These are phyloP conservation scores for Muscina levida DNA, from an alignment of 2,888 invertebrate species.

Conservation along the genomic window DNA sequence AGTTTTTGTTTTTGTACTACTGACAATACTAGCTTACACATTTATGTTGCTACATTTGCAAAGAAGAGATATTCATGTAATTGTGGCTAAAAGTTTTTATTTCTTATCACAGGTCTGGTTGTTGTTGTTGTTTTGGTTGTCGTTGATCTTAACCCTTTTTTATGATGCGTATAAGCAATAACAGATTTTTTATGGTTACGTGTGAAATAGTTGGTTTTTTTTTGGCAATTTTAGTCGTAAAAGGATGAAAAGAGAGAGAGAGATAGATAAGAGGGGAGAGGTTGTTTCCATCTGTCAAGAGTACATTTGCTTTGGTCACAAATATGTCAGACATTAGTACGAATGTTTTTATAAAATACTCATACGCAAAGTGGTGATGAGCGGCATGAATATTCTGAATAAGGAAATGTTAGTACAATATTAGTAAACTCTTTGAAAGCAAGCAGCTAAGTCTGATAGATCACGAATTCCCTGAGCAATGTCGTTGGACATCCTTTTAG, in stretches of 20 bases:
- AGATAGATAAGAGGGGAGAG: slow-evolving; percentile 21
- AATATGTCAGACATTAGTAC: not conserved
- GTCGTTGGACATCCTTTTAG: no score
- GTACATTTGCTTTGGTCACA: slow-evolving; percentile 60
- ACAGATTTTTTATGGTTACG: slow-evolving; percentile 42
- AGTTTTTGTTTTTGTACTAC: slow-evolving; percentile 34
- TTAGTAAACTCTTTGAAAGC: no score
- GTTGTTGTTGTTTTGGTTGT: not conserved
- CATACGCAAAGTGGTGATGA: no score
- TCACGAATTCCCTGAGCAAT: no score
- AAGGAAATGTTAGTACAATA: no score
- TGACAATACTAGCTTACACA: slow-evolving; percentile 42
- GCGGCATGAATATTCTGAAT: no score
- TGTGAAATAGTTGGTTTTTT: slow-evolving; percentile 4
- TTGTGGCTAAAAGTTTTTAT: slow-evolving; percentile 30
- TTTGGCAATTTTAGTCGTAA: not conserved
- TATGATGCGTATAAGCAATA: slow-evolving; percentile 51
- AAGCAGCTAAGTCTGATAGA: no score
- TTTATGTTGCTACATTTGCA: no score
- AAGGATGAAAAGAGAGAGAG: not conserved
- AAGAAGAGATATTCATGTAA: slow-evolving; percentile 23
- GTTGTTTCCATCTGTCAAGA: slow-evolving; percentile 46
- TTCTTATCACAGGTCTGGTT: not conserved
- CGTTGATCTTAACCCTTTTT: slow-evolving; percentile 51
- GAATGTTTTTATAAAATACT: no score